A percentile compares a stretch with the other conserved stretches of the same genome.
phyloP scores from a whole-genome alignment of 2,113 vertebrate genomes.

The Bujurquina vittata region DNA sequence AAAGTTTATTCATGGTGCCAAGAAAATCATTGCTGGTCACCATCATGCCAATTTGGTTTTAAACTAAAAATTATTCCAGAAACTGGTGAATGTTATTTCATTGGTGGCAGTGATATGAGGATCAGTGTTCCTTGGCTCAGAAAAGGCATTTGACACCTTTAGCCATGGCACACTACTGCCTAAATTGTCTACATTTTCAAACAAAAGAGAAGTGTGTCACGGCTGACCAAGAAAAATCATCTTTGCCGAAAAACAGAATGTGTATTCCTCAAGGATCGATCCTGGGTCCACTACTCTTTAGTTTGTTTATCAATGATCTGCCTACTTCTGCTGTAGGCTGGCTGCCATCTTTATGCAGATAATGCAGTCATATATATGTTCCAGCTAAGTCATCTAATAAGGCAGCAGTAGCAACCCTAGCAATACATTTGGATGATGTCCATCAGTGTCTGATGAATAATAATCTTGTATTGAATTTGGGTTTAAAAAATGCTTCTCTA shows the following conservation, averaged over 20 bases:
- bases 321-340: neutral
- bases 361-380: neutral
- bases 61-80: neutral
- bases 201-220: neutral
- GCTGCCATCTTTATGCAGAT: neutral
- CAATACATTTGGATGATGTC: neutral
- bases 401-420: neutral
- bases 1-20: neutral
- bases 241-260: neutral
- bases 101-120: neutral
- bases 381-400: neutral
- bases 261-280: neutral
- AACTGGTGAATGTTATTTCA: too few species aligned
- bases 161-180: neutral
- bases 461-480: neutral
- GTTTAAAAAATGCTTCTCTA: neutral
- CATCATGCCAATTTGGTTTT: neutral
- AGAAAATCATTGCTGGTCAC: neutral
- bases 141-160: neutral
- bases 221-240: neutral
- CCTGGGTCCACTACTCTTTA: neutral
- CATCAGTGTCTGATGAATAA: neutral
- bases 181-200: neutral
- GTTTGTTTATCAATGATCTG: neutral
- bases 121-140: neutral